Percentiles rank a stretch among this genome's conserved stretches.
phyloP scores from a whole-genome alignment of 2,888 invertebrate species.

The Coleophora deauratella region DNA sequence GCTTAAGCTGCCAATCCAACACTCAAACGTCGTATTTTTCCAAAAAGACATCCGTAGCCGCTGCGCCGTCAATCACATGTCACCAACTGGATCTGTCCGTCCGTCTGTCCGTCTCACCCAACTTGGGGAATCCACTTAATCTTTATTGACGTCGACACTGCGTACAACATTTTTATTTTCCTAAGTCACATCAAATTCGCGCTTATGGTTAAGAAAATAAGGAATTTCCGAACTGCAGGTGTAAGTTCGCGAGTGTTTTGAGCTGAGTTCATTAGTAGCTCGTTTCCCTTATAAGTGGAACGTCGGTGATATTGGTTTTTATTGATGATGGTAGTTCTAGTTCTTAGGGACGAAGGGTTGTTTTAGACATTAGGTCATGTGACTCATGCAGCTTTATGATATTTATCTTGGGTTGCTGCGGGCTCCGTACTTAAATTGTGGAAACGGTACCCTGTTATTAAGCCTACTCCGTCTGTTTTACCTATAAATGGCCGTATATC shows the following conservation, averaged over 20 bases:
- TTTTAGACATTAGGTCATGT: not conserved
- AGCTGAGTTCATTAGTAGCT: conserved; percentile 41
- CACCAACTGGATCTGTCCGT: conserved; percentile 37
- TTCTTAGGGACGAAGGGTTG: conserved; percentile 12
- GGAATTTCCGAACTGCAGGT: conserved; percentile 4
- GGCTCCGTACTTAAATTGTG: too few species aligned
- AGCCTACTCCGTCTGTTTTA: too few species aligned
- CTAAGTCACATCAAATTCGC: conserved; percentile 10
- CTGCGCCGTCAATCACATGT: conserved; percentile 40
- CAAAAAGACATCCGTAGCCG: not conserved
- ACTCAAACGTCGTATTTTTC: not conserved
- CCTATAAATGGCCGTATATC: too few species aligned
- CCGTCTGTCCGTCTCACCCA: conserved; percentile 28
- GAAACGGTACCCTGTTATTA: too few species aligned
- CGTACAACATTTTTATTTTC: conserved; percentile 6
- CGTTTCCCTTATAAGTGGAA: conserved; percentile 47
- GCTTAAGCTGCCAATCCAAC: too few species aligned
- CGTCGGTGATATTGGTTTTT: conserved; percentile 43
- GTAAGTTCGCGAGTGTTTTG: conserved; percentile 2
- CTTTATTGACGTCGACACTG: conserved; percentile 42
- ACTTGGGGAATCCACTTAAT: conserved; percentile 44
- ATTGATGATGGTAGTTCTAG: conserved; percentile 33
- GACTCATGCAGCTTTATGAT: too few species aligned
- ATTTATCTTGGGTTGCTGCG: too few species aligned
- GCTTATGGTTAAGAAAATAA: conserved; percentile 14